A percentile compares a stretch with the other conserved stretches of the same genome.
Evolutionary conservation across 2,888 invertebrate genomes (phyloP).

Genomic region (Mythimna pallens): DNA sequence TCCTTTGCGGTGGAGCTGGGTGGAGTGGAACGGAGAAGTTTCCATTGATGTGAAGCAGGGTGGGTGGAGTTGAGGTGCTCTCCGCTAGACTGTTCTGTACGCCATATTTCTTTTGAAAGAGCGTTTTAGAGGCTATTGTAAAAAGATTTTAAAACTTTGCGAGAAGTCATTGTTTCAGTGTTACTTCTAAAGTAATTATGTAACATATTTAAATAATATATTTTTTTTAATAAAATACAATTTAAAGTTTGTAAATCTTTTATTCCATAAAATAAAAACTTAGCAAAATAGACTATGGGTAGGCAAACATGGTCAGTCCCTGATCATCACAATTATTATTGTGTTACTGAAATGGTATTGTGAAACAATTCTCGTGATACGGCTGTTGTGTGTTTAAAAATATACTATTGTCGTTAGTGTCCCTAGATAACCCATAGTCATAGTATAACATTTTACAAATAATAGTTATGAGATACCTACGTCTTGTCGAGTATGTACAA

Average conservation of each 20-base stretch:
- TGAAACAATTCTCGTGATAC: background rate
- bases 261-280: conserved; percentile 34
- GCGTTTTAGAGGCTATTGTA: no score
- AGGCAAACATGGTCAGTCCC: background rate
- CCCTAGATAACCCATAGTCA: conserved; percentile 21
- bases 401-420: background rate
- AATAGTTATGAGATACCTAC: conserved; percentile 13
- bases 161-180: no score
- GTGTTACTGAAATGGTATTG: no score
- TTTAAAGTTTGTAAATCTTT: conserved; percentile 26
- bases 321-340: conserved; percentile 8
- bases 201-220: conserved; percentile 31
- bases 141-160: no score
- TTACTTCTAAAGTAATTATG: conserved; percentile 1
- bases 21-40: no score
- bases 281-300: conserved; percentile 24
- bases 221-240: conserved; percentile 18
- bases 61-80: no score
- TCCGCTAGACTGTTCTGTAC: no score
- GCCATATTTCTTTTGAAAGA: no score
- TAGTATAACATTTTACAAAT: conserved; percentile 29
- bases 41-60: no score
- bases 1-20: no score
- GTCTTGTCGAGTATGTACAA: background rate
- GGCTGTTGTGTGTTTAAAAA: background rate